phyloP scores from a whole-genome alignment of 1,140 invertebrate species.

The Leptoteleia sp. region DNA sequence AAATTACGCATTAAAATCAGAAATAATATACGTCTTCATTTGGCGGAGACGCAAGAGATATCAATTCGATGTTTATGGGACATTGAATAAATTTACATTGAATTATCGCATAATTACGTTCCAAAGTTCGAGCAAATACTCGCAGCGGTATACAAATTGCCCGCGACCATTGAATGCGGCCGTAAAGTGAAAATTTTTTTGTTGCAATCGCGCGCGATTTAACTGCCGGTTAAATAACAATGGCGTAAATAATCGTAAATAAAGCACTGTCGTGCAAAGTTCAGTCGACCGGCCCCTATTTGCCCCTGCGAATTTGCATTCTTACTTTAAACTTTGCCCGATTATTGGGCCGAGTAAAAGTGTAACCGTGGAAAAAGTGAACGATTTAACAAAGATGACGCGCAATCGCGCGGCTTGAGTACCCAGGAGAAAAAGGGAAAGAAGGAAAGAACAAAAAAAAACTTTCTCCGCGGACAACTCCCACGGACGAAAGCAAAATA shows the following conservation, averaged over 20 bases:
- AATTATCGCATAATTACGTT: no score
- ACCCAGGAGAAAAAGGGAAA: no score
- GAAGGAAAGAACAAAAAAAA: conserved; percentile 1
- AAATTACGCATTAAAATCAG: no score
- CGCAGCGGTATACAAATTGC: no score
- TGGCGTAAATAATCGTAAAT: conserved; percentile 23
- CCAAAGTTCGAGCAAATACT: no score
- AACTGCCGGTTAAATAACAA: conserved; percentile 21
- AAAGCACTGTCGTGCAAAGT: not conserved
- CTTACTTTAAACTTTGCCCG: not conserved
- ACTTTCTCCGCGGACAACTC: conserved; percentile 11
- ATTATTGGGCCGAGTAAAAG: no score
- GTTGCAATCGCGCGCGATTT: conserved; percentile 7
- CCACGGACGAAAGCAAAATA: conserved; percentile 20
- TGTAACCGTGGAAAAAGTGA: not conserved
- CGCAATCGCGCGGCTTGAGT: not conserved
- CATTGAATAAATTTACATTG: no score
- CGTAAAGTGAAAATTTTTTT: not conserved
- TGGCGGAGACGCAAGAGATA: no score
- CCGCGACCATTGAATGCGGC: no score
- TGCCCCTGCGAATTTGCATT: not conserved
- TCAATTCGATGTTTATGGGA: no score
- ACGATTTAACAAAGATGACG: not conserved
- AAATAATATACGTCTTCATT: no score
- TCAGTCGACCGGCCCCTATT: conserved; percentile 5